Percentiles rank a stretch among this genome's conserved stretches.
Conservation (phyloP, 2,888 invertebrate genomes). For the Lasioglossum leucozonium region DNA sequence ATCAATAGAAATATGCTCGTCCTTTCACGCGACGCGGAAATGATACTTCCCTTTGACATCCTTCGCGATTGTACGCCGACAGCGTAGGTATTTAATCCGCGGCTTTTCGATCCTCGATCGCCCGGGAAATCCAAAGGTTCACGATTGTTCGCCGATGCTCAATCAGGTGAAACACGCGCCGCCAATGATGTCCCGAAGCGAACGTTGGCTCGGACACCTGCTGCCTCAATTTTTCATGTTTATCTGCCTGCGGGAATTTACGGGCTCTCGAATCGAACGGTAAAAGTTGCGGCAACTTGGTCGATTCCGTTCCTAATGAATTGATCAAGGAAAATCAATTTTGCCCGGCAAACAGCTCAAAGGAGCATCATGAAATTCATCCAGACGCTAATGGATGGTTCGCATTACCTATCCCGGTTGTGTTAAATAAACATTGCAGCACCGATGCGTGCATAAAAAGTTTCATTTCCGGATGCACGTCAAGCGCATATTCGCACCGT, state of each 20-base stretch:
- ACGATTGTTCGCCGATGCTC: not conserved
- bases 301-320: not conserved
- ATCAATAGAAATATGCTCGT: slow-evolving; percentile 5
- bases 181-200: not conserved
- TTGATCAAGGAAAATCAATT: too few relatives aligned
- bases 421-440: too few relatives aligned
- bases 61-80: not conserved
- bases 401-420: not conserved
- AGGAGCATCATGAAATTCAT: not conserved
- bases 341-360: too few relatives aligned
- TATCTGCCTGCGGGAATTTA: not conserved
- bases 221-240: not conserved
- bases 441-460: not conserved
- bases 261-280: not conserved
- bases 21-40: not conserved
- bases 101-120: slow-evolving; percentile 1
- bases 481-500: not conserved
- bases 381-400: not conserved
- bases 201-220: not conserved
- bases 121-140: not conserved
- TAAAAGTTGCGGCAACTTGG: not conserved
- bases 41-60: slow-evolving; percentile 12
- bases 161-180: not conserved
- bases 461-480: not conserved
- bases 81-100: slow-evolving; percentile 1